Evolutionary conservation across 2,113 vertebrate genomes (phyloP).

Genomic region (Stegastes partitus): DNA sequence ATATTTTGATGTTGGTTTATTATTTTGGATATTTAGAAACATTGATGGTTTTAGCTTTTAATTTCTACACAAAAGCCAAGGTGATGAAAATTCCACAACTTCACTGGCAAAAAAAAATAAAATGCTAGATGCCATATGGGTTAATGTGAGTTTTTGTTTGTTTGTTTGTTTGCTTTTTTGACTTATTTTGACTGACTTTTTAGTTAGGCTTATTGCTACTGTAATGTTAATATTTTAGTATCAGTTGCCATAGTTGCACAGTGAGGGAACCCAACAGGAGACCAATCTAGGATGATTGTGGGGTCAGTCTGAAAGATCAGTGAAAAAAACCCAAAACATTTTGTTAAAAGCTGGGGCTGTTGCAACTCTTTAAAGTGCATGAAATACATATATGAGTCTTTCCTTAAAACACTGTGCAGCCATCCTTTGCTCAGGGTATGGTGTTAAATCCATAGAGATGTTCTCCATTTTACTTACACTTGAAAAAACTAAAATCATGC

Average conservation of each 20-base stretch:
- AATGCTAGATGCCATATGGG: no score
- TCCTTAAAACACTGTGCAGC: not conserved
- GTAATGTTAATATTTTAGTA: not conserved
- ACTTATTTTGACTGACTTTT: not conserved
- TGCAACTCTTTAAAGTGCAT: not conserved
- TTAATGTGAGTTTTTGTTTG: no score
- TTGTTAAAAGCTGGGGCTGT: not conserved
- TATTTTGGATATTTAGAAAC: not conserved
- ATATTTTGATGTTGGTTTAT: not conserved
- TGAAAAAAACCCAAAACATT: not conserved
- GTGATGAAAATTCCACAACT: not conserved
- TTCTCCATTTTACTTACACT: conserved; percentile 10
- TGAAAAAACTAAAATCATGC: conserved; percentile 32
- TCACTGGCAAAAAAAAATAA: no score
- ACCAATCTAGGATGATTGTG: not conserved
- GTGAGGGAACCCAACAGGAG: not conserved
- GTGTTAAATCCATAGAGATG: conserved; percentile 3
- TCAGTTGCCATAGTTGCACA: not conserved
- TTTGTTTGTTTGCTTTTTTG: no score
- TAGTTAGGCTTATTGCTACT: not conserved
- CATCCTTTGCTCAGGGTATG: not conserved
- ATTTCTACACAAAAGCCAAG: not conserved
- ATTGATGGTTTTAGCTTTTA: not conserved
- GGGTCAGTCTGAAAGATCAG: not conserved
- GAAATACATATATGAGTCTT: not conserved